Base-by-base conservation (phyloP, 1,140 invertebrate species). In the Copidosoma floridanum region DNA sequence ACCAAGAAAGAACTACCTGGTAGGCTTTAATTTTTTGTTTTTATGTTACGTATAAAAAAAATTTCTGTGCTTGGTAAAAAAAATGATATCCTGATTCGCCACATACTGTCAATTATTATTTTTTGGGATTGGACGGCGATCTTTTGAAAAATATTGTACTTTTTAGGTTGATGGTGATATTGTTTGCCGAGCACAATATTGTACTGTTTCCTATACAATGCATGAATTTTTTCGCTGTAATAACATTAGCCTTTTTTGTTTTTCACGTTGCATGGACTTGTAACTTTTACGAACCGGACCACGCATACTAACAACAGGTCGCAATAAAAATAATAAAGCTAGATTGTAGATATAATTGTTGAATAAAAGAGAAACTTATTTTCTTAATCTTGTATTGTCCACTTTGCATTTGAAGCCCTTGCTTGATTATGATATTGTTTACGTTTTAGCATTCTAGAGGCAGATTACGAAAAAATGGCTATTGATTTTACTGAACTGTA, bases 1-100 rank as follows among this genome's bases (percentile, higher is more conserved):
- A 82, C 82, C 3, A 92, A 91, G 72, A 92, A 93, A 78, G 91
- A 93, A 78, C 75, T 94, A 57, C 91, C 85, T 77, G 92, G 91
- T 89, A 73, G 66, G 68, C 65, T n/a, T n/a, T n/a, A n/a, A n/a
- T n/a, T n/a, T n/a, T n/a, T n/a, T n/a, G n/a, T n/a, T n/a, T n/a
- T n/a, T n/a, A n/a, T n/a, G n/a, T n/a, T n/a, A n/a, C n/a, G n/a
- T n/a, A n/a, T n/a, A n/a, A n/a, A n/a, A n/a, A n/a, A n/a, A n/a
- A n/a, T n/a, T n/a, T n/a, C n/a, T n/a, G n/a, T n/a, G n/a, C n/a
- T n/a, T n/a, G n/a, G n/a, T n/a, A n/a, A n/a, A n/a, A n/a, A n/a
- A n/a, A n/a, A n/a, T n/a, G n/a, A n/a, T n/a, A n/a, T n/a, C n/a
- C n/a, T n/a, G n/a, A n/a, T n/a, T n/a, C n/a, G n/a, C n/a, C n/a